These are phyloP conservation scores for Andrena dorsata DNA, from an alignment of 2,888 invertebrate species.

Conservation along the genomic window DNA sequence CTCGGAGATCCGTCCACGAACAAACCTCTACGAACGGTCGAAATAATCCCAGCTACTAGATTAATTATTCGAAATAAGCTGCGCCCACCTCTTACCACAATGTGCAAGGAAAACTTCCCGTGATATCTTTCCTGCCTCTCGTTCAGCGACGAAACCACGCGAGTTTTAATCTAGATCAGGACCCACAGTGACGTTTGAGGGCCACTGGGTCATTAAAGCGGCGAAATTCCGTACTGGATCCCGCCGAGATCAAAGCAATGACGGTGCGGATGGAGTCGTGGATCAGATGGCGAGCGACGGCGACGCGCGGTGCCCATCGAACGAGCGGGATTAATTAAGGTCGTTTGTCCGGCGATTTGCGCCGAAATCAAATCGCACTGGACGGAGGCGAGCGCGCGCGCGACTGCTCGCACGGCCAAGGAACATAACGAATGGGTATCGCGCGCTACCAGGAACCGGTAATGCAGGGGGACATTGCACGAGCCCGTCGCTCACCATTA, in stretches of 20 bases:
- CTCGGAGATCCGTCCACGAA: background rate
- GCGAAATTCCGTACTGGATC: constrained; percentile 10
- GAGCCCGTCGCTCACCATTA: constrained; percentile 81
- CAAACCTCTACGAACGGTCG: background rate
- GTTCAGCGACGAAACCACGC: background rate
- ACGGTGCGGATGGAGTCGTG: constrained; percentile 54
- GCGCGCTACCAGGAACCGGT: constrained; percentile 68
- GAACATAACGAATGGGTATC: constrained; percentile 78
- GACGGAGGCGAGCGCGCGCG: constrained; percentile 53
- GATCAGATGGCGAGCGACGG: constrained; percentile 54
- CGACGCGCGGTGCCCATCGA: constrained; percentile 8
- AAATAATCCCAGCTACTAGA: background rate
- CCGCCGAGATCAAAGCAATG: constrained; percentile 35
- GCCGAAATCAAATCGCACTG: constrained; percentile 79
- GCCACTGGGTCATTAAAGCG: constrained; percentile 20
- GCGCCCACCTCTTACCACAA: background rate
- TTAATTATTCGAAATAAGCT: background rate
- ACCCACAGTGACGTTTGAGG: background rate
- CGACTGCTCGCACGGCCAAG: constrained; percentile 65
- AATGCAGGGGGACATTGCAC: constrained; percentile 66
- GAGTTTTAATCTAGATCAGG: background rate
- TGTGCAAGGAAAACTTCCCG: too few relatives aligned
- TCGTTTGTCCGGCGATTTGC: constrained; percentile 81
- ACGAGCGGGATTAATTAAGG: constrained; percentile 80
- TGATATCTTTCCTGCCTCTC: background rate